Evolutionary conservation across 2,888 invertebrate genomes (phyloP).

Genomic region (Drosophila gaucha): DNA sequence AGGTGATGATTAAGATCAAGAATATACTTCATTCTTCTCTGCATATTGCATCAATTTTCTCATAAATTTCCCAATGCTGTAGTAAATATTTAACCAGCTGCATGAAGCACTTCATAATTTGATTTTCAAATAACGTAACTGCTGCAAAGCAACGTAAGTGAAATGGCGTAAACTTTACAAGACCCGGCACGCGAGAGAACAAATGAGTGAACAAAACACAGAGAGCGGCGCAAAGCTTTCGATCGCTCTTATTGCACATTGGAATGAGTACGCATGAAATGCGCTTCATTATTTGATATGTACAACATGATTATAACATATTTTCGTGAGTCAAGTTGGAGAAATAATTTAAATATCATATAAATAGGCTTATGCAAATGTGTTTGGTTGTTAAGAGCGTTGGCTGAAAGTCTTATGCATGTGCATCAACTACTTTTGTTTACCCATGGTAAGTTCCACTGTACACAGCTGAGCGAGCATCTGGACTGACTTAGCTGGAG

Average conservation of each 20-base stretch:
- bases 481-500: constrained; percentile 42
- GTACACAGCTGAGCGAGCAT: constrained; percentile 56
- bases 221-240: constrained; percentile 21
- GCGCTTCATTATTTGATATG: not conserved
- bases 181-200: constrained; percentile 17
- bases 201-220: not conserved
- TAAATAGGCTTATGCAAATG: not conserved
- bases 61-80: not conserved
- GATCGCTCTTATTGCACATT: constrained; percentile 37
- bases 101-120: constrained; percentile 15
- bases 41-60: not conserved
- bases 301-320: not conserved
- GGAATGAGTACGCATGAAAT: constrained; percentile 5
- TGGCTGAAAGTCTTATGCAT: not conserved
- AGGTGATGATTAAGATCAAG: not conserved
- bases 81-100: constrained; percentile 7
- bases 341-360: not conserved
- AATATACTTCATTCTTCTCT: not conserved
- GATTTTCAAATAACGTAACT: constrained; percentile 23
- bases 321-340: not conserved
- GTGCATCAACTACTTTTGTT: not conserved
- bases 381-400: not conserved
- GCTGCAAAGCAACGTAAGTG: constrained; percentile 25
- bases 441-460: constrained; percentile 28
- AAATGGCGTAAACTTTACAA: constrained; percentile 28